Evolutionary conservation across 2,113 vertebrate species (phyloP).

Genomic region (Heptranchias perlo): DNA sequence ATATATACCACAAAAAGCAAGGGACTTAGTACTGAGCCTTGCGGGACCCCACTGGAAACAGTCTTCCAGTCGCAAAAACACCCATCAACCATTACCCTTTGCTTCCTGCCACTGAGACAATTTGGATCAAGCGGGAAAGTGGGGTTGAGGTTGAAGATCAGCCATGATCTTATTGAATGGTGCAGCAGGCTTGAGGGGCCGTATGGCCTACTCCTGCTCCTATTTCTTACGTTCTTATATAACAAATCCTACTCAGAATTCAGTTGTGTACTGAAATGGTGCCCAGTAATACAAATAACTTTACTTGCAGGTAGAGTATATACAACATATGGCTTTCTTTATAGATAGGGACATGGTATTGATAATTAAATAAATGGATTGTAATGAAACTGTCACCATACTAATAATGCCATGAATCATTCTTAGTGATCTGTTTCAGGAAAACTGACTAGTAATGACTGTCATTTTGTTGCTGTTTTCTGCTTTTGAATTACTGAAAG

Average conservation of each 20-base stretch:
- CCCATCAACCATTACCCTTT: no score
- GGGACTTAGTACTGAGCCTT: no score
- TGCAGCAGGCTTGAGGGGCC: no score
- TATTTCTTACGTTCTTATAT: no score
- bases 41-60: no score
- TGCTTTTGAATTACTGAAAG: background rate
- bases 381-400: constrained; percentile 55
- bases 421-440: constrained; percentile 49
- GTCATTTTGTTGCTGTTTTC: constrained; percentile 23
- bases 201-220: no score
- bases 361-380: constrained; percentile 64
- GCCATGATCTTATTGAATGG: no score
- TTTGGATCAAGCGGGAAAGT: no score
- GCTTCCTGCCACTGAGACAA: no score
- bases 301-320: constrained; percentile 54
- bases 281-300: constrained; percentile 51
- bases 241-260: background rate
- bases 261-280: background rate
- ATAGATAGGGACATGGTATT: constrained; percentile 51
- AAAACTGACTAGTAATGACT: constrained; percentile 45
- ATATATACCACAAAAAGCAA: no score
- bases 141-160: no score
- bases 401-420: constrained; percentile 55
- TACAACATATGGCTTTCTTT: constrained; percentile 59
- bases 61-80: no score